Base-by-base conservation (phyloP, 2,888 invertebrate species). In the Erynnis tages region DNA sequence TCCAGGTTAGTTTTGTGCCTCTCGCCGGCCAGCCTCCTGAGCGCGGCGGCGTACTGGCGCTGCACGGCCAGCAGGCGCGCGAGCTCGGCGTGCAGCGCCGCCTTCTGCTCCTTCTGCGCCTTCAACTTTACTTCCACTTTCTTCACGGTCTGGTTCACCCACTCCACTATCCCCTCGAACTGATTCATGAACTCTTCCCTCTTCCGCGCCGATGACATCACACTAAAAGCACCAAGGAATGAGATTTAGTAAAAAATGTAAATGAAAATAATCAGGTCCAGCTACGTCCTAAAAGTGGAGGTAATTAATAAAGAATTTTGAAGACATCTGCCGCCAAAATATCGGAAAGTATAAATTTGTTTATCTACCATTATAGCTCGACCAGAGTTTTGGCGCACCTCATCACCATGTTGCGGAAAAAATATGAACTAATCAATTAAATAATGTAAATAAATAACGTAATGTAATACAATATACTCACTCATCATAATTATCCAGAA, bases 181-280 rank as follows among this genome's bases (percentile, higher is more conserved):
- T 98, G 97, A 54, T 94, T 92, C 70, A 98, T 91, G 76, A 98
- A 98, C 72, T 98, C 96, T 67, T 97, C 96, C 64, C 95, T 94
- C 17, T 94, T 93, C 59, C 93, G 92, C 3, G 91, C 84, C 6
- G 95, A 94, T 35, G 93, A 92, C 94, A 97, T 96, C 1, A 97
- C 97, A 74, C 96, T 95, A 71, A 35, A 56, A 62, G 27, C 4
- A 34, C 41, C 6, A 21, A 11, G 11, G n/a, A n/a, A n/a, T n/a
- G n/a, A n/a, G n/a, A n/a, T n/a, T n/a, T n/a, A n/a, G n/a, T n/a
- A n/a, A n/a, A n/a, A n/a, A n/a, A n/a, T n/a, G n/a, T n/a, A n/a
- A n/a, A n/a, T n/a, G n/a, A n/a, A n/a, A n/a, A n/a, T n/a, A n/a
- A n/a, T n/a, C n/a, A n/a, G n/a, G n/a, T n/a, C n/a, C n/a, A n/a